Evolutionary conservation across 2,113 vertebrate genomes (phyloP).

Genomic region (Cichladusa arquata): DNA sequence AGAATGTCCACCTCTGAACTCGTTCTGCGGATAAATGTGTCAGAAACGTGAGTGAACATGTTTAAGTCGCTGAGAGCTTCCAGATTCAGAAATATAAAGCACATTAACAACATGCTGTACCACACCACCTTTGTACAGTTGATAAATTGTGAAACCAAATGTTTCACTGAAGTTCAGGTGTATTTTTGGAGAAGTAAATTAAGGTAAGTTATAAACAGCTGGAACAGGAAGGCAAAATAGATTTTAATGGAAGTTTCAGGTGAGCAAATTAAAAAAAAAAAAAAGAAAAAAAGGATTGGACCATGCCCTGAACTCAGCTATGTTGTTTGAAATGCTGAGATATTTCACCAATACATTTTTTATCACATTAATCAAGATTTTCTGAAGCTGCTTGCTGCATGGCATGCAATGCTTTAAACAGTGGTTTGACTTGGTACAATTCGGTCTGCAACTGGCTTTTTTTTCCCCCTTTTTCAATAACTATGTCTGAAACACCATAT

Average conservation of each 20-base stretch:
- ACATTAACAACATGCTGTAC: background rate
- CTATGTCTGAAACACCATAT: background rate
- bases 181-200: background rate
- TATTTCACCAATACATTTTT: background rate
- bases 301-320: background rate
- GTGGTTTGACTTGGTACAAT: background rate
- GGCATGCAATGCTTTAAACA: background rate
- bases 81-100: background rate
- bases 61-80: slow-evolving; percentile 7
- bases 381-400: background rate
- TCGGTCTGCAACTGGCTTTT: background rate
- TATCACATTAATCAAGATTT: background rate
- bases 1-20: slow-evolving; percentile 19
- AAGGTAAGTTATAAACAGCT: background rate
- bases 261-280: background rate
- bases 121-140: background rate
- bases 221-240: background rate
- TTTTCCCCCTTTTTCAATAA: background rate
- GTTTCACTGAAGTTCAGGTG: background rate
- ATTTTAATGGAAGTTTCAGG: background rate
- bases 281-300: background rate
- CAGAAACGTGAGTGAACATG: background rate
- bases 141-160: background rate
- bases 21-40: background rate
- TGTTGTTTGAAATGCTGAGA: background rate